Conservation (phyloP, 1,140 invertebrate genomes). For the Nautilus pompilius region DNA sequence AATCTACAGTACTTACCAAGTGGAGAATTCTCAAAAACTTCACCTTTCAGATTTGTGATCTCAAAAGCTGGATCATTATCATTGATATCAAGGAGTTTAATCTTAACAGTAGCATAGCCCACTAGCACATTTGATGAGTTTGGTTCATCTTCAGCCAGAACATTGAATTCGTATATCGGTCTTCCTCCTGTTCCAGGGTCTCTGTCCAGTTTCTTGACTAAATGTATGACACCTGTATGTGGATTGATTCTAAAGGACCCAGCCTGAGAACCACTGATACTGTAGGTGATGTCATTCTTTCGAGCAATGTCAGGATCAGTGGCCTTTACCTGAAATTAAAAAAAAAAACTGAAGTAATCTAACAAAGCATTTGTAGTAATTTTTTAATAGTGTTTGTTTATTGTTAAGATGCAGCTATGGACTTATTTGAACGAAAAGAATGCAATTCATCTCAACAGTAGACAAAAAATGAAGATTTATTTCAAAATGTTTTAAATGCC, state of each 20-base stretch:
- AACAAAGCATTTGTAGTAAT: too few species aligned
- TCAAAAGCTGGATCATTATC: conserved; percentile 97
- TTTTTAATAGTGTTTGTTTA: too few species aligned
- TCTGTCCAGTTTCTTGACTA: conserved; percentile 82
- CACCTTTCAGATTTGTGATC: conserved; percentile 26
- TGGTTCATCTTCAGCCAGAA: conserved; percentile 95
- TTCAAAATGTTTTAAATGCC: too few species aligned
- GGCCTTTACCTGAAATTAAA: conserved; percentile 75
- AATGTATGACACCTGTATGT: conserved; percentile 63
- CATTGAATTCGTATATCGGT: conserved; percentile 96
- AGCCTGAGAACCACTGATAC: conserved; percentile 91
- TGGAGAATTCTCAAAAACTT: conserved; percentile 37
- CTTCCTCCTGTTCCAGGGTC: conserved; percentile 89
- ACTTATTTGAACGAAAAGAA: too few species aligned
- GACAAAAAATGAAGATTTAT: too few species aligned
- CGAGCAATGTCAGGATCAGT: conserved; percentile 90
- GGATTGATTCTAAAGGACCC: conserved; percentile 94
- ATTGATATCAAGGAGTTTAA: conserved; percentile 96
- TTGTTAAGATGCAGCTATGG: too few species aligned
- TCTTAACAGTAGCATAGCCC: conserved; percentile 97
- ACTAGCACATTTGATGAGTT: conserved; percentile 65
- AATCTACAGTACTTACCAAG: conserved; percentile 25
- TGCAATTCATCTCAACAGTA: too few species aligned
- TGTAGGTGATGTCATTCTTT: conserved; percentile 92
- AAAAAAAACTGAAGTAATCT: too few species aligned